Percentiles rank a stretch among this genome's conserved stretches.
These are phyloP conservation scores for Protomyctophum bolini DNA, from an alignment of 2,113 vertebrate genomes.

Conservation along the genomic window DNA sequence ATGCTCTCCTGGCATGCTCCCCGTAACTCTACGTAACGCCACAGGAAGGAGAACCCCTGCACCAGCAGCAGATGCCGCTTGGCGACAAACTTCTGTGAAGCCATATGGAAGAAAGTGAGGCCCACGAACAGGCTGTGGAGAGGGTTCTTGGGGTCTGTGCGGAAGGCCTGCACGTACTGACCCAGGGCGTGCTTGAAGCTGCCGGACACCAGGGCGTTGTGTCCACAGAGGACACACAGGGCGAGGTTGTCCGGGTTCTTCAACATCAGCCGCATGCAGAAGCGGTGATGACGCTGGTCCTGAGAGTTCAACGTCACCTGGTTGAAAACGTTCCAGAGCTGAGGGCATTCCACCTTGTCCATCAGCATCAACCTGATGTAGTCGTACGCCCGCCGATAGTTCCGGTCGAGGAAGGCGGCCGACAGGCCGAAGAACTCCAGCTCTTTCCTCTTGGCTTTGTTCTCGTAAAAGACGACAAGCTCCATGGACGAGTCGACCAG, in stretches of 20 bases:
- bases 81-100: slow-evolving; percentile 93
- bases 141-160: slow-evolving; percentile 82
- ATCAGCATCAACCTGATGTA: slow-evolving; percentile 93
- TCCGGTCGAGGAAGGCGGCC: slow-evolving; percentile 91
- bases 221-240: slow-evolving; percentile 91
- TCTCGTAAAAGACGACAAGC: slow-evolving; percentile 96
- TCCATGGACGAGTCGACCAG: slow-evolving; percentile 95
- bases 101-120: slow-evolving; percentile 97
- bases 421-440: slow-evolving; percentile 95
- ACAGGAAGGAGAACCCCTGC: slow-evolving; percentile 96
- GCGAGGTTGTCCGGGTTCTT: slow-evolving; percentile 93
- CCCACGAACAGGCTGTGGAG: slow-evolving; percentile 91
- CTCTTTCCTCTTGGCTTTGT: slow-evolving; percentile 90
- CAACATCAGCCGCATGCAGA: slow-evolving; percentile 92
- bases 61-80: slow-evolving; percentile 91
- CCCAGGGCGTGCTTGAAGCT: slow-evolving; percentile 98
- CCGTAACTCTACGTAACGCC: slow-evolving; percentile 89
- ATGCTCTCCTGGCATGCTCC: slow-evolving; percentile 93
- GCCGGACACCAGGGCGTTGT: slow-evolving; percentile 96
- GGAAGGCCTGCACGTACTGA: slow-evolving; percentile 96
- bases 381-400: slow-evolving; percentile 94
- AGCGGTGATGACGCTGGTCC: slow-evolving; percentile 96
- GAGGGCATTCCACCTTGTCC: slow-evolving; percentile 64
- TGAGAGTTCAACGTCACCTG: slow-evolving; percentile 92
- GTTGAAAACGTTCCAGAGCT: slow-evolving; percentile 80